phyloP scores from a whole-genome alignment of 1,140 invertebrate species.

The Pseudobourletiella spinata region DNA sequence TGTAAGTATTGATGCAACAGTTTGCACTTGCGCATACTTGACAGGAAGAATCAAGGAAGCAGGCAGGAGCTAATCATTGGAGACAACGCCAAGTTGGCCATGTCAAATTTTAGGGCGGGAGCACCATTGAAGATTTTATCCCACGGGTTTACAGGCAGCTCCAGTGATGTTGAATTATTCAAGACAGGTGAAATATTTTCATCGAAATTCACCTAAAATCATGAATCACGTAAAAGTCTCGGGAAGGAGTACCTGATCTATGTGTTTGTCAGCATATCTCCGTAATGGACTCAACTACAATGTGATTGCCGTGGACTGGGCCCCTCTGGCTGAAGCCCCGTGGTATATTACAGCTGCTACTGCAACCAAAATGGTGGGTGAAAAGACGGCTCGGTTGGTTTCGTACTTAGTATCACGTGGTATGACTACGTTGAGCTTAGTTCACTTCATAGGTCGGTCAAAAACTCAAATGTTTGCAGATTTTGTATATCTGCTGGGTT shows the following conservation, averaged over 20 bases:
- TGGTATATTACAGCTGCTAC: conserved; percentile 23
- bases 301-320: too few species aligned
- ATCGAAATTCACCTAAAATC: neutral
- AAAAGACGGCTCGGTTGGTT: neutral
- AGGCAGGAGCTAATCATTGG: neutral
- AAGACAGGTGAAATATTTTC: neutral
- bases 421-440: neutral
- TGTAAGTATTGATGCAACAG: too few species aligned
- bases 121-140: conserved; percentile 27
- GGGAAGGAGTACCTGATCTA: conserved; percentile 12
- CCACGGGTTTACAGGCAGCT: conserved; percentile 20
- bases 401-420: neutral
- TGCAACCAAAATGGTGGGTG: conserved; percentile 15
- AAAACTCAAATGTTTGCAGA: too few species aligned
- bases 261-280: conserved; percentile 21
- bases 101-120: conserved; percentile 11
- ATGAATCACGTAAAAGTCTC: conserved; percentile 6
- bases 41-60: neutral
- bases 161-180: neutral
- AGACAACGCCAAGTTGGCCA: conserved; percentile 1
- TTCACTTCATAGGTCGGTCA: conserved; percentile 17
- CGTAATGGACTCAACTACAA: too few species aligned
- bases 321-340: conserved; percentile 11
- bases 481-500: too few species aligned
- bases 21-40: neutral